These are phyloP conservation scores for Erythrocebus patas DNA, from an alignment of 2,113 vertebrate genomes.

Conservation along the genomic window DNA sequence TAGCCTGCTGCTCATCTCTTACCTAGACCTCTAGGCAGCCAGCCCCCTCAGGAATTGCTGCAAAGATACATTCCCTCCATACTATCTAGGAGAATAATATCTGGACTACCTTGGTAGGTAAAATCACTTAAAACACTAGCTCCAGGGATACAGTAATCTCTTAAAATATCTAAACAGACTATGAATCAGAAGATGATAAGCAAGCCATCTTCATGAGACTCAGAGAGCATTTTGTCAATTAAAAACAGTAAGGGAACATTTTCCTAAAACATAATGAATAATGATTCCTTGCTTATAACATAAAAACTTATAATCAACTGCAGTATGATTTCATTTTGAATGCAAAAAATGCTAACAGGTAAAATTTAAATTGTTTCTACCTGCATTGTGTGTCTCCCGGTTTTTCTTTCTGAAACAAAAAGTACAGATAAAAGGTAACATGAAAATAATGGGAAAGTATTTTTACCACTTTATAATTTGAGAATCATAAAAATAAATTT, in stretches of 20 bases:
- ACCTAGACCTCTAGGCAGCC: neutral
- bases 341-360: constrained; percentile 5
- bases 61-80: neutral
- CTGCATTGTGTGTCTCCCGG: constrained; percentile 98
- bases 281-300: neutral
- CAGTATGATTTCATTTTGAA: constrained; percentile 43
- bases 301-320: neutral
- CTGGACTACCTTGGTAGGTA: neutral
- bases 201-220: neutral
- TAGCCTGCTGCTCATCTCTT: neutral
- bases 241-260: neutral
- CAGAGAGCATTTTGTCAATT: neutral
- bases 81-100: neutral
- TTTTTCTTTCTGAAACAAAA: constrained; percentile 95
- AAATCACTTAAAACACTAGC: constrained; percentile 30
- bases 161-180: constrained; percentile 23
- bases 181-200: neutral
- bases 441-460: constrained; percentile 53
- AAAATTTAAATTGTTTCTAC: constrained; percentile 78
- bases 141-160: neutral
- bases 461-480: constrained; percentile 35
- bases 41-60: neutral
- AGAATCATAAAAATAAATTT: constrained; percentile 40
- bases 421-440: constrained; percentile 44
- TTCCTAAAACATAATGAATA: constrained; percentile 22